Base-by-base conservation (phyloP, 2,797 vertebrate genomes). In the Gephyroberyx darwinii region DNA sequence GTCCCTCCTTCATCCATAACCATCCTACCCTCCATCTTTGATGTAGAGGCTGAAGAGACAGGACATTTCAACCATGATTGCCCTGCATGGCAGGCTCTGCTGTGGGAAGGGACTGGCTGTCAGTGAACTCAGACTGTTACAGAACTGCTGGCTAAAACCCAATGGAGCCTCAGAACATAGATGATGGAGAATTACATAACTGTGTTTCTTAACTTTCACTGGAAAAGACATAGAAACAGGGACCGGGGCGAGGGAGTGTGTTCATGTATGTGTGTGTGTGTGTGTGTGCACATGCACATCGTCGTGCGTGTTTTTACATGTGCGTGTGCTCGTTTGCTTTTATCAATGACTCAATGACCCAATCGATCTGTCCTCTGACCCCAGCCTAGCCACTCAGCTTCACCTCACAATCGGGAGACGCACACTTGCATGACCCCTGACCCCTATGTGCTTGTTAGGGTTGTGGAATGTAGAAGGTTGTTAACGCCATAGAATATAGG, bases 401-500 rank as follows among this genome's bases (percentile, higher is more conserved):
- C 67, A 51, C 37, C 4, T n/a, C 68, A 41, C 71, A 73, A 30
- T 26, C 12, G 13, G 61, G 58, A 77, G 19, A 75, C 63, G 47
- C 9, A 3, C 70, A 70, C 59, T 70, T 84, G 86, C 90, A 88
- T 90, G 87, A 84, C 83, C 80, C 87, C 60, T 12, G 22, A 77
- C 69, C 78, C 71, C 74, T 64, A 16, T 79, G 76, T 83, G 78
- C 80, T 85, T 81, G 82, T 89, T 87, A 85, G 79, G 84, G 83
- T 83, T 84, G 72, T 63, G 83, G 83, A 88, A 88, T 87, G 81
- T 88, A 88, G 68, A 85, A 69, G 73, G 82, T 86, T 76, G 59
- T 71, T 65, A 79, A 76, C 75, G 77, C 69, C 69, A 77, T 73
- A 81, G 69, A 74, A 73, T 72, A 77, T 70, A 81, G 57, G 54